These are phyloP conservation scores for Luidia sarsii DNA, from an alignment of 53 echinoderm and acorn worm genomes.

Conservation along the genomic window DNA sequence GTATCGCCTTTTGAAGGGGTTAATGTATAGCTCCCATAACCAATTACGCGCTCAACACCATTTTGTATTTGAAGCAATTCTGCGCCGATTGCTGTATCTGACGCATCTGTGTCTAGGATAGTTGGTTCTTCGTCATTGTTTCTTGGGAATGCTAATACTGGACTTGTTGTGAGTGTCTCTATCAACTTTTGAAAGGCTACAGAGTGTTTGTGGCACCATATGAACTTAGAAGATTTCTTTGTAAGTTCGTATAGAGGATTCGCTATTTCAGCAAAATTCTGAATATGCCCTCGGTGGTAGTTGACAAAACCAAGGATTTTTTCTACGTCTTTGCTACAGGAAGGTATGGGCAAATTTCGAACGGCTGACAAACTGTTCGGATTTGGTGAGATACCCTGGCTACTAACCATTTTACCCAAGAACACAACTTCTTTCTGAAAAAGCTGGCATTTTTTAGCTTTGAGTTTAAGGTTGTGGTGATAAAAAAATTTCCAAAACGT, in stretches of 20 bases:
- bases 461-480: slow-evolving; percentile 19
- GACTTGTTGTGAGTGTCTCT: not conserved
- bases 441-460: slow-evolving; percentile 30
- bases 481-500: slow-evolving; percentile 14
- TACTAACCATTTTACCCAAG: slow-evolving; percentile 15
- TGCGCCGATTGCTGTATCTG: slow-evolving; percentile 36
- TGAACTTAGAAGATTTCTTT: not conserved
- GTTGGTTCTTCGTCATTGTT: not conserved
- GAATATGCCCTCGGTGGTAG: slow-evolving; percentile 46
- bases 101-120: slow-evolving; percentile 54
- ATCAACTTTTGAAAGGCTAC: slow-evolving; percentile 15
- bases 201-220: slow-evolving; percentile 49
- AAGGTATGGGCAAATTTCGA: slow-evolving; percentile 30
- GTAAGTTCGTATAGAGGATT: slow-evolving; percentile 14
- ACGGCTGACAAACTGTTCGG: slow-evolving; percentile 12
- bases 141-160: slow-evolving; percentile 32
- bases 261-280: slow-evolving; percentile 27
- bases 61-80: slow-evolving; percentile 28
- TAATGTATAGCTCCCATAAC: slow-evolving; percentile 30
- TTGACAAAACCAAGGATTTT: slow-evolving; percentile 40
- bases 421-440: slow-evolving; percentile 41
- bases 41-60: slow-evolving; percentile 27
- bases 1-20: slow-evolving; percentile 28
- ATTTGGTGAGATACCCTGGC: slow-evolving; percentile 24
- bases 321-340: slow-evolving; percentile 20